Evolutionary conservation across 2,797 vertebrate species (phyloP).

Genomic region (Oreochromis grahami): DNA sequence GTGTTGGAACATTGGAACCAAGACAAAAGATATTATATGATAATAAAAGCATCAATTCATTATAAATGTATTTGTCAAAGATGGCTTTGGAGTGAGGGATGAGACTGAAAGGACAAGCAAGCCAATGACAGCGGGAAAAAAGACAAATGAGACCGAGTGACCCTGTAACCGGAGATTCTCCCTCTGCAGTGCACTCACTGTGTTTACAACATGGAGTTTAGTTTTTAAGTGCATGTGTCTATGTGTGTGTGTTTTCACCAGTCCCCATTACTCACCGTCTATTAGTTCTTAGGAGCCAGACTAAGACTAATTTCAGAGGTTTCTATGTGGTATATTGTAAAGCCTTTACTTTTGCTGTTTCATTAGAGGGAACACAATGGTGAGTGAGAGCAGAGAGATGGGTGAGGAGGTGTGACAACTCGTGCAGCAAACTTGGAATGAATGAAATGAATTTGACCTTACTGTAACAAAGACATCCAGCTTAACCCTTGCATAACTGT

Average conservation of each 20-base stretch:
- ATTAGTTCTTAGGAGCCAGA: conserved; percentile 37
- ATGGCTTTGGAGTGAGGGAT: neutral
- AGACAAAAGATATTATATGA: conserved; percentile 38
- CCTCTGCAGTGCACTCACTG: conserved; percentile 15
- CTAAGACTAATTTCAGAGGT: conserved; percentile 32
- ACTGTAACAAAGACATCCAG: conserved; percentile 40
- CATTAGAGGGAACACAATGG: conserved; percentile 50
- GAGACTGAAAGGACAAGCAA: neutral
- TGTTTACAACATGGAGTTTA: conserved; percentile 28
- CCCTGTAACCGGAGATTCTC: conserved; percentile 31
- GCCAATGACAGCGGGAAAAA: neutral
- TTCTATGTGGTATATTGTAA: conserved; percentile 38
- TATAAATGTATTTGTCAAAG: conserved; percentile 1
- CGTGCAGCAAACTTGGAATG: conserved; percentile 54
- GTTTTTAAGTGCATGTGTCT: neutral
- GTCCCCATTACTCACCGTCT: conserved; percentile 49
- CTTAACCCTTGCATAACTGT: neutral
- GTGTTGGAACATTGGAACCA: conserved; percentile 22
- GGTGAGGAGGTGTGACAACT: conserved; percentile 21
- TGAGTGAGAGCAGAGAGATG: conserved; percentile 56
- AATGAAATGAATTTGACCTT: conserved; percentile 40
- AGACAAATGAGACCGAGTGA: conserved; percentile 24
- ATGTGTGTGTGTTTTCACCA: neutral
- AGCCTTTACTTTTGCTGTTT: conserved; percentile 59
- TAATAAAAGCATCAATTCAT: conserved; percentile 28